Conservation (phyloP, 2,797 vertebrate species). For the Melanotaenia parkinsoni region DNA sequence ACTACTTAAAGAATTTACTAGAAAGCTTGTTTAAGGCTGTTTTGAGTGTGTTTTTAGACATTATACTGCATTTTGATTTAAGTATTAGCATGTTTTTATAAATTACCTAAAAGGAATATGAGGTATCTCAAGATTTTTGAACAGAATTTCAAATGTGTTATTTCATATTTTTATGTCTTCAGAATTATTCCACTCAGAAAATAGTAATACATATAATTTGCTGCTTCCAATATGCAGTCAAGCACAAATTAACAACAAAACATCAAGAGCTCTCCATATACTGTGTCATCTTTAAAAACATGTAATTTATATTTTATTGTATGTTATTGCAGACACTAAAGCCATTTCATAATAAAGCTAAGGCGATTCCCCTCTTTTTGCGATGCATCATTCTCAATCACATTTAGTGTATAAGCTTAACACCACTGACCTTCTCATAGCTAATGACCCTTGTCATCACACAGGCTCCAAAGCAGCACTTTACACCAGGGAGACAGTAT, state of each 20-base stretch:
- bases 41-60: too few species aligned
- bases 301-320: neutral
- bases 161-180: neutral
- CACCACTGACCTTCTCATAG: conserved; percentile 74
- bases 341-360: neutral
- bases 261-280: neutral
- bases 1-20: neutral
- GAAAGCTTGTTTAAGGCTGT: neutral
- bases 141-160: neutral
- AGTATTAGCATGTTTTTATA: neutral
- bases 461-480: conserved; percentile 48
- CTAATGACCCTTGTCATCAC: conserved; percentile 78
- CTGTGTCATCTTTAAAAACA: neutral
- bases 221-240: neutral
- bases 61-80: neutral
- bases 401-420: conserved; percentile 64
- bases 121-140: neutral
- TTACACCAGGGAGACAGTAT: conserved; percentile 69
- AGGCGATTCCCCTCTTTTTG: conserved; percentile 30
- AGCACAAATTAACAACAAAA: neutral
- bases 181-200: neutral
- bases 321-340: conserved; percentile 7
- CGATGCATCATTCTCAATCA: conserved; percentile 65
- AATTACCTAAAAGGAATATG: neutral
- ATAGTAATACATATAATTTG: neutral